phyloP scores from a whole-genome alignment of 30 jellyfish, hydroid and myxozoan species.

The Turritopsis rubra region DNA sequence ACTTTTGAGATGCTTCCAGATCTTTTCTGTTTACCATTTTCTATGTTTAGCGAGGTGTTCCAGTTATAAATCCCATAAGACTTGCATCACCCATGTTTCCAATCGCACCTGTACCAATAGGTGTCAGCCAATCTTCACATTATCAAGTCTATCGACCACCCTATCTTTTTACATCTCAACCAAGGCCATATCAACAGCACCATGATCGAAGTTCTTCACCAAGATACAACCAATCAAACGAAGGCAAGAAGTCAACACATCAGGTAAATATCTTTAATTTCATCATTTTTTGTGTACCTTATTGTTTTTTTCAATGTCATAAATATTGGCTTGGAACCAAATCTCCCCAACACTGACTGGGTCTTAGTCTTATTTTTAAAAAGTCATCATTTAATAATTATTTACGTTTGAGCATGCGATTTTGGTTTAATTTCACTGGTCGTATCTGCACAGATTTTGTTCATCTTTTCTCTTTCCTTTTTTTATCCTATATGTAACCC shows the following conservation, averaged over 20 bases:
- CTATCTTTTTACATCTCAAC: neutral
- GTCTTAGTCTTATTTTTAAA: too few species aligned
- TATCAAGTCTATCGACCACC: conserved; percentile 13
- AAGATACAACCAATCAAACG: neutral
- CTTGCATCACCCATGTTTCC: neutral
- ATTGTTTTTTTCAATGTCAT: too few species aligned
- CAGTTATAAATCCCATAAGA: neutral
- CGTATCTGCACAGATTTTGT: too few species aligned
- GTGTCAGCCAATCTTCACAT: neutral
- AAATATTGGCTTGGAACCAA: too few species aligned
- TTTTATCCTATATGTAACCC: too few species aligned
- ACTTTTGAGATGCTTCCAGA: too few species aligned
- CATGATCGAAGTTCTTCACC: neutral
- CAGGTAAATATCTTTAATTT: neutral
- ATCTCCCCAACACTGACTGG: too few species aligned
- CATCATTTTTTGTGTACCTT: neutral
- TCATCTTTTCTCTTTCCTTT: too few species aligned
- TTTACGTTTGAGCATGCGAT: too few species aligned
- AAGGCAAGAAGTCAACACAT: neutral
- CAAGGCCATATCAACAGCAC: conserved; percentile 3
- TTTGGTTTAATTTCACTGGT: too few species aligned
- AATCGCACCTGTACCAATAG: neutral
- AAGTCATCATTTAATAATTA: too few species aligned
- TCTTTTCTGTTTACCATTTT: neutral
- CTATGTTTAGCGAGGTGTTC: neutral